Conservation (phyloP, 1,140 invertebrate genomes). For the Potamilus streckersoni region DNA sequence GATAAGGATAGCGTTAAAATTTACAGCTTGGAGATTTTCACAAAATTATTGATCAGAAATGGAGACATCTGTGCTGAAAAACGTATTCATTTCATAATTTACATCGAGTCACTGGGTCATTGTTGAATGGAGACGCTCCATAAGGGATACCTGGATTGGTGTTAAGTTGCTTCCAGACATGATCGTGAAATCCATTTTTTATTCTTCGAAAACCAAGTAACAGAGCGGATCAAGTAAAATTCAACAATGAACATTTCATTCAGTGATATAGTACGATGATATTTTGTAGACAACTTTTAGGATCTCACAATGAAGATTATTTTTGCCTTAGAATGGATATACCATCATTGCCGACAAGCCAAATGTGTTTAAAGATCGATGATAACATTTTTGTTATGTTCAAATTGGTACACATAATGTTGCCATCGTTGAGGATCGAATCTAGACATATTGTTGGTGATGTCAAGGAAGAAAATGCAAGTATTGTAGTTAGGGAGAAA, state of each 20-base stretch:
- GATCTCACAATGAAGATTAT: conserved; percentile 72
- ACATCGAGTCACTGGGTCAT: conserved; percentile 17
- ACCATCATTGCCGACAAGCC: conserved; percentile 74
- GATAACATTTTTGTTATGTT: conserved; percentile 85
- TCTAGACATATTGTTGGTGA: conserved; percentile 36
- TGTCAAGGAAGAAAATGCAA: conserved; percentile 25
- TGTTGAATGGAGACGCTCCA: conserved; percentile 25
- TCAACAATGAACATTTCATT: conserved; percentile 42
- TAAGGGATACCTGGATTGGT: conserved; percentile 55
- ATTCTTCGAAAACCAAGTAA: conserved; percentile 75
- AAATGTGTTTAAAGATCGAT: conserved; percentile 88
- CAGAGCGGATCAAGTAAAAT: conserved; percentile 21
- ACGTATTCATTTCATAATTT: conserved; percentile 15
- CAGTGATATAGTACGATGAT: conserved; percentile 61
- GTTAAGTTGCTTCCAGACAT: conserved; percentile 14
- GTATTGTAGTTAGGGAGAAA: conserved; percentile 48
- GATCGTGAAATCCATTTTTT: conserved; percentile 71
- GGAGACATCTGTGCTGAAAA: too few species aligned
- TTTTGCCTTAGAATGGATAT: conserved; percentile 85
- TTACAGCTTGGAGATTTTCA: too few species aligned
- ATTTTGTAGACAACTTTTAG: conserved; percentile 50
- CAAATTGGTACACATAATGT: conserved; percentile 43
- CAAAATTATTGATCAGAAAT: too few species aligned
- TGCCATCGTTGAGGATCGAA: conserved; percentile 23
- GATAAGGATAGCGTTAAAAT: too few species aligned